A percentile compares a stretch with the other conserved stretches of the same genome.
phyloP scores from a whole-genome alignment of 2,888 invertebrate species.

The Sarcophaga subvicina region DNA sequence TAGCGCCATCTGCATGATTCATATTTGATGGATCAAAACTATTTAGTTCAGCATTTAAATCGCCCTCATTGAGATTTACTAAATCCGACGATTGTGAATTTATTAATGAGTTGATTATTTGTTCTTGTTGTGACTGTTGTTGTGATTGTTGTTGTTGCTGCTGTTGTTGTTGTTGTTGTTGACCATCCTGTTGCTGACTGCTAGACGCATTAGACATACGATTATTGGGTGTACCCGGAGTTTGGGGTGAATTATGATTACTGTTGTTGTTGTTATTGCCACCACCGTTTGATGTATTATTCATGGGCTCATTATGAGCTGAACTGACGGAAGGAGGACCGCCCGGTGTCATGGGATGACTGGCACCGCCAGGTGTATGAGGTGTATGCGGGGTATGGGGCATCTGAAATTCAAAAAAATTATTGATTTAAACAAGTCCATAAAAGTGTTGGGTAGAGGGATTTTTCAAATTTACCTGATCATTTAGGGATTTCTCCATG shows the following conservation, averaged over 20 bases:
- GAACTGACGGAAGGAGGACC: slow-evolving; percentile 92
- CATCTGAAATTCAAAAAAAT: slow-evolving; percentile 83
- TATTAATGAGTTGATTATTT: slow-evolving; percentile 77
- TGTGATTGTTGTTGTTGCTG: slow-evolving; percentile 73
- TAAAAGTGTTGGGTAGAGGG: not conserved
- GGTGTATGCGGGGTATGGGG: slow-evolving; percentile 92
- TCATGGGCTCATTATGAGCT: slow-evolving; percentile 82
- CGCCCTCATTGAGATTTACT: slow-evolving; percentile 85
- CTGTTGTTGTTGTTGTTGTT: slow-evolving; percentile 70
- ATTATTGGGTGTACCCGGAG: slow-evolving; percentile 79
- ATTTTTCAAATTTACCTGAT: slow-evolving; percentile 85
- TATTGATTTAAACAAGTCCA: not conserved
- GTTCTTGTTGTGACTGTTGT: slow-evolving; percentile 79
- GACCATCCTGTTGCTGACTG: slow-evolving; percentile 66
- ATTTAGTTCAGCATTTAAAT: slow-evolving; percentile 91
- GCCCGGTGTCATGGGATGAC: slow-evolving; percentile 88
- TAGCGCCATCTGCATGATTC: slow-evolving; percentile 92
- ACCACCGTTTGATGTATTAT: slow-evolving; percentile 74
- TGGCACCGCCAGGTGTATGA: slow-evolving; percentile 89
- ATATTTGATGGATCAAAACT: slow-evolving; percentile 95
- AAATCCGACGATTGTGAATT: slow-evolving; percentile 76
- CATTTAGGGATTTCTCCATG: slow-evolving; percentile 95
- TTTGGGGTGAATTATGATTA: slow-evolving; percentile 82
- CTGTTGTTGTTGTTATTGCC: slow-evolving; percentile 70
- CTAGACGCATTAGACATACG: slow-evolving; percentile 70